phyloP scores from a whole-genome alignment of 2,888 invertebrate species.

The Cryptus armator region DNA sequence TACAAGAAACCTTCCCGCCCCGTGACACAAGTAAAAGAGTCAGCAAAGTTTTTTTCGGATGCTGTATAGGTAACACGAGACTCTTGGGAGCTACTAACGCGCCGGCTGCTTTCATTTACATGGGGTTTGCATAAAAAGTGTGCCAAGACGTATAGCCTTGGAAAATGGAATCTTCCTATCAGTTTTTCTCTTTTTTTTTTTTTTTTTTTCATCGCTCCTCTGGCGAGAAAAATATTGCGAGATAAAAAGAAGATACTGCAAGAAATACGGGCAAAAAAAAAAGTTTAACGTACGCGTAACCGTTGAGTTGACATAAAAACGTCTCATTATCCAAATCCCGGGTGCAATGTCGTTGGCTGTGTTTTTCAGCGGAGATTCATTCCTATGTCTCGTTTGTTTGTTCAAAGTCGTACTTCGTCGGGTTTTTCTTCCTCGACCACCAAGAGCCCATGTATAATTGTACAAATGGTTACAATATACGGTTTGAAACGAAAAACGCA shows the following conservation, averaged over 20 bases:
- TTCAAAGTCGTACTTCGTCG: not conserved
- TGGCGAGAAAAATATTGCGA: not conserved
- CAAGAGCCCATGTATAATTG: not conserved
- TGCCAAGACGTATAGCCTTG: not conserved
- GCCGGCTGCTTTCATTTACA: constrained; percentile 30
- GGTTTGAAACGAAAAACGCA: not conserved
- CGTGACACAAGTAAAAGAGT: constrained; percentile 1
- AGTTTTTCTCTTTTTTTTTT: not conserved
- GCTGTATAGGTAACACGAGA: constrained; percentile 34
- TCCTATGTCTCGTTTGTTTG: not conserved
- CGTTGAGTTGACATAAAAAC: not conserved
- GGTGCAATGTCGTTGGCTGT: not conserved
- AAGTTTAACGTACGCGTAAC: not conserved
- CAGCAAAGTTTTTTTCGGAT: constrained; percentile 50
- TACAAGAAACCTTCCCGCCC: not conserved
- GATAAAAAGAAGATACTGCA: not conserved
- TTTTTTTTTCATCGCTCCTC: not conserved
- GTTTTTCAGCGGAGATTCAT: constrained; percentile 22
- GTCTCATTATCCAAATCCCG: constrained; percentile 19
- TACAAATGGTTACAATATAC: not conserved
- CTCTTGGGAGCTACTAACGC: constrained; percentile 54
- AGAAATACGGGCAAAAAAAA: not conserved
- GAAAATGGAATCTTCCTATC: not conserved
- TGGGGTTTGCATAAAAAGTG: constrained; percentile 11
- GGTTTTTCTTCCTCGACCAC: not conserved